Percentiles rank a stretch among this genome's conserved stretches.
These are phyloP conservation scores for Apogon talboti DNA, from an alignment of 2,797 vertebrate genomes.

Conservation along the genomic window DNA sequence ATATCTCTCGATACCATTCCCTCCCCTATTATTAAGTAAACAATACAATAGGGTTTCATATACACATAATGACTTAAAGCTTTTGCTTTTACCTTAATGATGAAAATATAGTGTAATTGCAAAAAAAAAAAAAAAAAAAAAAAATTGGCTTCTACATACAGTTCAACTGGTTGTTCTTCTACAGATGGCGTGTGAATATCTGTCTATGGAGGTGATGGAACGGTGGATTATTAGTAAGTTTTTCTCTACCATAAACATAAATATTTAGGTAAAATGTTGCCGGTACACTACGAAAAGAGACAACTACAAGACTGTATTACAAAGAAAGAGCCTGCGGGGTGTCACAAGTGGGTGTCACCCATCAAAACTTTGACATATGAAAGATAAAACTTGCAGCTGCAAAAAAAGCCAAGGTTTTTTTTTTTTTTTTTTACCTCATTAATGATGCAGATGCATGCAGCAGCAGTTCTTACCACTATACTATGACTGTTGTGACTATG, in stretches of 20 bases:
- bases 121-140: not conserved
- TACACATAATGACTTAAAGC: no score
- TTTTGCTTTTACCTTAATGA: no score
- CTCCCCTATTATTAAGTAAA: no score
- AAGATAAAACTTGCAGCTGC: no score
- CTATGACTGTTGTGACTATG: not conserved
- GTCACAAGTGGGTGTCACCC: no score
- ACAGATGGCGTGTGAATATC: conserved; percentile 94
- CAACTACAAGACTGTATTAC: not conserved
- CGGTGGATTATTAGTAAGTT: conserved; percentile 94
- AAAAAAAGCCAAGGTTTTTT: no score
- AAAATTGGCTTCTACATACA: not conserved
- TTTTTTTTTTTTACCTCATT: not conserved
- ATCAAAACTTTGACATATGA: not conserved
- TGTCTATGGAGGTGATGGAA: conserved; percentile 93
- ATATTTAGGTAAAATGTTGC: not conserved
- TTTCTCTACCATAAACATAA: not conserved
- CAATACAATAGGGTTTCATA: no score
- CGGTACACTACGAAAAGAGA: not conserved
- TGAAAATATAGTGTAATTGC: no score
- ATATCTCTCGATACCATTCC: not conserved
- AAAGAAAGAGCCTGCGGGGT: no score
- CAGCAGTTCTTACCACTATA: not conserved
- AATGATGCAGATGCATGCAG: not conserved
- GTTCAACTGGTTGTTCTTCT: not conserved